Evolutionary conservation across 2,888 invertebrate species (phyloP).

Genomic region (Cecidostiba fungosa): DNA sequence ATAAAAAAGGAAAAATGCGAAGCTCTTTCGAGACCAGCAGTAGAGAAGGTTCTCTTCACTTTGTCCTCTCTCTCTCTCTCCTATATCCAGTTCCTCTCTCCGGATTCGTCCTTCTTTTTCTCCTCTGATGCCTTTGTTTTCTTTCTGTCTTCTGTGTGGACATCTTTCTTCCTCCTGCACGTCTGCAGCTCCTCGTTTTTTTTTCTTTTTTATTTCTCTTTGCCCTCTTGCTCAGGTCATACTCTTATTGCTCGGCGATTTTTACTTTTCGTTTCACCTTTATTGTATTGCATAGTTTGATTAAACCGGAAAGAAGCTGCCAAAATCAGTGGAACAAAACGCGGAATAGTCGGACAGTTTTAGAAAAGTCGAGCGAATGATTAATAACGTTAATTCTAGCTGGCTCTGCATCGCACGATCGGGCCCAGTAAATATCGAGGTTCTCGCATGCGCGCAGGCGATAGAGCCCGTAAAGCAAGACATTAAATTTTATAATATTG

Average conservation of each 20-base stretch:
- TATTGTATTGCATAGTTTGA: no score
- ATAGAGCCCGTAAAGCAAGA: constrained; percentile 79
- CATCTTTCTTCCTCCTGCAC: constrained; percentile 44
- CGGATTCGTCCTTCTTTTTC: constrained; percentile 54
- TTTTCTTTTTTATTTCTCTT: constrained; percentile 12
- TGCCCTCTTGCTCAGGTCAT: no score
- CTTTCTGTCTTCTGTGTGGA: background rate
- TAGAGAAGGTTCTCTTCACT: constrained; percentile 3
- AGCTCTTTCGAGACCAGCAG: background rate
- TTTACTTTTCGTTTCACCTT: constrained; percentile 12
- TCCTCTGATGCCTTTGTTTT: constrained; percentile 44
- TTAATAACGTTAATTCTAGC: no score
- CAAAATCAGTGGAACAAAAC: no score
- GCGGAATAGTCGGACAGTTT: no score
- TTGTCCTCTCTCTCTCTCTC: constrained; percentile 18
- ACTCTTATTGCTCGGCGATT: constrained; percentile 13
- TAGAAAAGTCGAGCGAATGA: no score
- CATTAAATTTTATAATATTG: constrained; percentile 81
- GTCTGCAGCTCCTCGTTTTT: background rate
- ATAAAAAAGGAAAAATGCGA: background rate
- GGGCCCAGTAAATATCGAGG: constrained; percentile 76
- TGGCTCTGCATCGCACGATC: no score
- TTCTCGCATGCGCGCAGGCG: constrained; percentile 50
- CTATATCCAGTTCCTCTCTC: constrained; percentile 39
- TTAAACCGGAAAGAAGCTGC: no score